phyloP scores from a whole-genome alignment of 2,113 vertebrate genomes.

The Corapipo altera region DNA sequence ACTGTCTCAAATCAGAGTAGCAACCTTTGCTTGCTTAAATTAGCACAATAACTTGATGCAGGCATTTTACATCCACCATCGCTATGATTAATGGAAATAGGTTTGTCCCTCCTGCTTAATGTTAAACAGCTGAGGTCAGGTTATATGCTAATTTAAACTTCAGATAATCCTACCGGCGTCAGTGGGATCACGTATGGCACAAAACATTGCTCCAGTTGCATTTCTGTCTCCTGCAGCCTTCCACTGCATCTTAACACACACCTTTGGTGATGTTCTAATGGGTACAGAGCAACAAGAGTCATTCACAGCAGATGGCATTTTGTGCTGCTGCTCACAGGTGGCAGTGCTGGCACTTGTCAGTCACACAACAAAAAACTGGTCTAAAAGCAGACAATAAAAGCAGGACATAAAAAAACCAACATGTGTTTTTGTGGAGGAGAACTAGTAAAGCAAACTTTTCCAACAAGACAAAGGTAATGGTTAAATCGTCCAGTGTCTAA shows the following conservation, averaged over 20 bases:
- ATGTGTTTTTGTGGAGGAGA: not conserved
- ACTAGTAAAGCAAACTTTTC: not conserved
- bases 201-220: not conserved
- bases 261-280: not conserved
- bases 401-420: not conserved
- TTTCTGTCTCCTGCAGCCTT: not conserved
- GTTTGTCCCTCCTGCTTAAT: not conserved
- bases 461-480: not conserved
- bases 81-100: not conserved
- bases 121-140: constrained; percentile 3
- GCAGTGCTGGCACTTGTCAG: not conserved
- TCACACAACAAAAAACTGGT: not conserved
- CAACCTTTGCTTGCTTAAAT: not conserved
- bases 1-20: not conserved
- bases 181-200: not conserved
- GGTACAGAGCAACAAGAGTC: not conserved
- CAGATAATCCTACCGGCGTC: not conserved
- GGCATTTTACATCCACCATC: not conserved
- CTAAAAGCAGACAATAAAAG: not conserved
- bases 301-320: not conserved
- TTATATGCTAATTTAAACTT: constrained; percentile 14
- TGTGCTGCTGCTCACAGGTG: not conserved
- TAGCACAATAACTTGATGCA: not conserved
- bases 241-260: not conserved
- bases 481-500: not conserved